Conservation (phyloP, 92 coral and sea anemone species). For the Umimayanthus kanabou region DNA sequence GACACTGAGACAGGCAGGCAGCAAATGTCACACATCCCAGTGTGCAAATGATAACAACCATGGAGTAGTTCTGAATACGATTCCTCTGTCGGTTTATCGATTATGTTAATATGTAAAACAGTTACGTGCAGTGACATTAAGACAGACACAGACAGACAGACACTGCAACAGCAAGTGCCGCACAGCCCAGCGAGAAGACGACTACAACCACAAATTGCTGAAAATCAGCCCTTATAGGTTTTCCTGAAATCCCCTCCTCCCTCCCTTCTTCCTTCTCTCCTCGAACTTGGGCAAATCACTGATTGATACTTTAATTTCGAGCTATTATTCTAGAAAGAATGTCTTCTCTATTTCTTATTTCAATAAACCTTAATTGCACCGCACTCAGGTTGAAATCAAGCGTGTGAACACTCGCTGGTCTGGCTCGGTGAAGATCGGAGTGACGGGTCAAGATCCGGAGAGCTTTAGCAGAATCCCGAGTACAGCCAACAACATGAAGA, state of each 20-base stretch:
- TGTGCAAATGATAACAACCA: too few species aligned
- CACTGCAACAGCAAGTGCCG: constrained; percentile 67
- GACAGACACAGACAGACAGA: constrained; percentile 8
- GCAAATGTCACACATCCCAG: too few species aligned
- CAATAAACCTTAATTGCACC: background rate
- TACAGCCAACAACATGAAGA: constrained; percentile 88
- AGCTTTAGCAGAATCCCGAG: constrained; percentile 71
- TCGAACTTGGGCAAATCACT: background rate
- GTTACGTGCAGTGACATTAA: background rate
- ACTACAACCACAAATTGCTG: constrained; percentile 59
- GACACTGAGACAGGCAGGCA: too few species aligned
- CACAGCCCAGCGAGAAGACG: constrained; percentile 81
- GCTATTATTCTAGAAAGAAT: background rate
- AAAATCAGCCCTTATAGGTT: too few species aligned
- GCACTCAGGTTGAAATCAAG: constrained; percentile 76
- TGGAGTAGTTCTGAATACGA: constrained; percentile 82
- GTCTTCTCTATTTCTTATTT: too few species aligned
- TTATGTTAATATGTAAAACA: constrained; percentile 43
- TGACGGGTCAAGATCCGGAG: constrained; percentile 86
- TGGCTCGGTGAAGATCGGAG: constrained; percentile 95
- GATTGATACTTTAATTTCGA: background rate
- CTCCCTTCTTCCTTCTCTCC: background rate
- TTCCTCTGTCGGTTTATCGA: constrained; percentile 15
- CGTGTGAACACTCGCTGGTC: constrained; percentile 97
- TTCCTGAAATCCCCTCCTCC: background rate